Conservation (phyloP, 2,888 invertebrate species). For the Neelides folsomi region DNA sequence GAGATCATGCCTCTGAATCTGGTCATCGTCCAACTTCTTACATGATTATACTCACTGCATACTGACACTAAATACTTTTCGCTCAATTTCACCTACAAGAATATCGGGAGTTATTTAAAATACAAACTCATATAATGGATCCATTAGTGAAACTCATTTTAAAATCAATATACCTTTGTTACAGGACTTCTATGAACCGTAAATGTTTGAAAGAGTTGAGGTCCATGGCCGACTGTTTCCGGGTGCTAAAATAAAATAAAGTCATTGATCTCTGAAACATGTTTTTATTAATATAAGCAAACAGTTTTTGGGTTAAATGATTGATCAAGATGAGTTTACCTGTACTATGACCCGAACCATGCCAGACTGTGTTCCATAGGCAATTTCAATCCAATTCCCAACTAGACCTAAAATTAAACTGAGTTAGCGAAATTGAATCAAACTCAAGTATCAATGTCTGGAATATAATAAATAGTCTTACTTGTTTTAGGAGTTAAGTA, state of each 20-base stretch:
- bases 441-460: not conserved
- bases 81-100: slow-evolving; percentile 62
- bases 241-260: slow-evolving; percentile 50
- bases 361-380: slow-evolving; percentile 92
- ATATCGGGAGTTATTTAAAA: no score
- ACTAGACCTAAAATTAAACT: slow-evolving; percentile 57
- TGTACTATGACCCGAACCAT: slow-evolving; percentile 95
- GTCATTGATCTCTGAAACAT: no score
- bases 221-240: slow-evolving; percentile 95
- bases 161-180: slow-evolving; percentile 47
- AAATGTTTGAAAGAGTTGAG: slow-evolving; percentile 88
- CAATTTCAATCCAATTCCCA: slow-evolving; percentile 99
- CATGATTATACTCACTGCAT: slow-evolving; percentile 96
- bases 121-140: no score
- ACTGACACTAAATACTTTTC: slow-evolving; percentile 91
- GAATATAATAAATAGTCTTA: slow-evolving; percentile 42
- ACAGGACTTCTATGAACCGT: slow-evolving; percentile 93
- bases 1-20: slow-evolving; percentile 93
- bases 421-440: not conserved
- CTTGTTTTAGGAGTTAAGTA: slow-evolving; percentile 98
- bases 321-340: no score
- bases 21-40: slow-evolving; percentile 91
- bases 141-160: no score
- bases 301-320: no score
- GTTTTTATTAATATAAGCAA: no score